phyloP scores from a whole-genome alignment of 2,797 vertebrate species.

The Pseudocheirus occidentalis region DNA sequence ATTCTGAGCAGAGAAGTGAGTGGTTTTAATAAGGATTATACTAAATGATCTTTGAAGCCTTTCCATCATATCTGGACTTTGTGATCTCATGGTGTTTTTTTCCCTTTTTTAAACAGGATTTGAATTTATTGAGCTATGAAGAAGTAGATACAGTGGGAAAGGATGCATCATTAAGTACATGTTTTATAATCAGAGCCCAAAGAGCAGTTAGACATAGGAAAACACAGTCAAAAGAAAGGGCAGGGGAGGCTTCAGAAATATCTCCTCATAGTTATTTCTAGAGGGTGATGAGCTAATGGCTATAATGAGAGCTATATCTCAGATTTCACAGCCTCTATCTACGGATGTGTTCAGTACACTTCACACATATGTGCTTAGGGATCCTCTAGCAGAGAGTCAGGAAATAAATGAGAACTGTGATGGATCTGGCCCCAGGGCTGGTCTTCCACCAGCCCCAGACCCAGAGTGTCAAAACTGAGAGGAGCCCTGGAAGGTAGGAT shows the following conservation, averaged over 20 bases:
- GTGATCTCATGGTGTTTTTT: neutral
- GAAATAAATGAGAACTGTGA: neutral
- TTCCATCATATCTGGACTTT: neutral
- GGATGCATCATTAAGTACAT: neutral
- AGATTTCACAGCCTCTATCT: neutral
- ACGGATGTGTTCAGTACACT: neutral
- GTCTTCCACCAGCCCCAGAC: neutral
- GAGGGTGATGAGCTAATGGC: neutral
- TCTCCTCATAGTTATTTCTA: neutral
- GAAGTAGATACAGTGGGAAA: neutral
- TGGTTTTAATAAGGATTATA: neutral
- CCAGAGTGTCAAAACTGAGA: neutral
- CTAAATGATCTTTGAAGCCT: neutral
- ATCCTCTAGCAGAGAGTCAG: neutral
- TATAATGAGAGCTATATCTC: neutral
- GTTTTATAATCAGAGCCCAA: neutral
- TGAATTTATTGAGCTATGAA: neutral
- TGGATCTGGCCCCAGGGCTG: neutral
- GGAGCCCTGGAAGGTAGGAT: neutral
- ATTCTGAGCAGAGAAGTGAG: neutral
- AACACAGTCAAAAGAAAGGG: neutral
- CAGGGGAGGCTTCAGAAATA: neutral
- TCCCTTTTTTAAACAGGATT: neutral
- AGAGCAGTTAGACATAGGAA: neutral
- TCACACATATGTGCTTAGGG: neutral